Percentiles rank a stretch among this genome's conserved stretches.
Conservation (phyloP, 2,797 vertebrate species). For the Xenopus petersii region DNA sequence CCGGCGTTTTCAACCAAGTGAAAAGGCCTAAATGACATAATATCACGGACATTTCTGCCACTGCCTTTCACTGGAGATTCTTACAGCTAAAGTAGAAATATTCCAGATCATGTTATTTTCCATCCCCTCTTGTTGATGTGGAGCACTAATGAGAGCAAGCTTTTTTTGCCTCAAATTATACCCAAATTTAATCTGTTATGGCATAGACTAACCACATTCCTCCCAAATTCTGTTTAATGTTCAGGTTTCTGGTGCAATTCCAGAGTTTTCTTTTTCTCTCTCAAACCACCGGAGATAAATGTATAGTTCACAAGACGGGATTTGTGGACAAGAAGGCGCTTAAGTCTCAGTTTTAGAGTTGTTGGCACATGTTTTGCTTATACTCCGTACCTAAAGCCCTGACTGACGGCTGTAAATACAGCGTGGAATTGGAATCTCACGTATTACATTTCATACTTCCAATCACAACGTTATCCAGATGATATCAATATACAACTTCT, state of each 20-base stretch:
- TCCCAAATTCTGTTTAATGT: slow-evolving; percentile 26
- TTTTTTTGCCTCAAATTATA: slow-evolving; percentile 38
- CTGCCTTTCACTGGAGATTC: no score
- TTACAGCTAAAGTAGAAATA: no score
- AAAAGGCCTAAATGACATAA: no score
- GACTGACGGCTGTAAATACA: slow-evolving; percentile 5
- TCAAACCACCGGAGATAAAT: no score
- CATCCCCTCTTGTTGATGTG: no score
- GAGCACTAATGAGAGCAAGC: slow-evolving; percentile 15
- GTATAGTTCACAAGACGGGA: neutral
- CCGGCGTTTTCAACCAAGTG: no score
- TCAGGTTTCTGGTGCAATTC: slow-evolving; percentile 20
- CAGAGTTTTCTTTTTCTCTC: neutral
- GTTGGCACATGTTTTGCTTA: slow-evolving; percentile 34
- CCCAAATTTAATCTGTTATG: slow-evolving; percentile 20
- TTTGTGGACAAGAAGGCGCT: slow-evolving; percentile 34
- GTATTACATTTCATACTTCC: slow-evolving; percentile 29
- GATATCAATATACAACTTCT: slow-evolving; percentile 40
- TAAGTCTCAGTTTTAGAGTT: slow-evolving; percentile 35
- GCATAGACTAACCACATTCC: slow-evolving; percentile 27
- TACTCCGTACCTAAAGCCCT: no score
- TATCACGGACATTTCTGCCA: no score
- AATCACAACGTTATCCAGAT: slow-evolving; percentile 21
- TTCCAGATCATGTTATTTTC: no score
- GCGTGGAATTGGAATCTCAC: slow-evolving; percentile 29